Percentiles rank a stretch among this genome's conserved stretches.
These are phyloP conservation scores for Micronycteris hirsuta DNA, from an alignment of 2,113 vertebrate species.

Conservation along the genomic window DNA sequence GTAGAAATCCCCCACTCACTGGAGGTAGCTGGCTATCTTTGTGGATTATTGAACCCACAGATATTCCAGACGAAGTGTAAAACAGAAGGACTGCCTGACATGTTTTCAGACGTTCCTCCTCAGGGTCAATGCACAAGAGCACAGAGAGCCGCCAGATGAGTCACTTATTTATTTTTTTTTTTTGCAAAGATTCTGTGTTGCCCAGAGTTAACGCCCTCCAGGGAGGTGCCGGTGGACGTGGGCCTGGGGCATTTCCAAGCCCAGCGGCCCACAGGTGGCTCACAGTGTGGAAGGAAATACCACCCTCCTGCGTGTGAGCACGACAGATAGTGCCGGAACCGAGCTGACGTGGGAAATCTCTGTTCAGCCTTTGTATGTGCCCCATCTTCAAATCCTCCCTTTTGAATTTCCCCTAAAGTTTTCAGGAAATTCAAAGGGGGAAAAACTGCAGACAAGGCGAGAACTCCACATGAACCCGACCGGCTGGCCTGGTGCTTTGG, in stretches of 20 bases:
- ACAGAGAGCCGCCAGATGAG: background rate
- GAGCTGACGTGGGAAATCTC: background rate
- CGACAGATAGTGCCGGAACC: too few species aligned
- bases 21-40: background rate
- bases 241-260: background rate
- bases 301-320: too few species aligned
- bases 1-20: background rate
- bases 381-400: background rate
- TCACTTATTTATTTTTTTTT: background rate
- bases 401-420: background rate
- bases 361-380: background rate
- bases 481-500: background rate
- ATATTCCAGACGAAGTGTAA: background rate
- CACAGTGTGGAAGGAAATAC: background rate
- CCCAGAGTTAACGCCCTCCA: background rate
- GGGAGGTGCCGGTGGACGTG: background rate
- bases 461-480: background rate
- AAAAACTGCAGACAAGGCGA: background rate
- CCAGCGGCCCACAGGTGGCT: background rate
- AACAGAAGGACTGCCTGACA: background rate
- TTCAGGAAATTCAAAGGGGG: too few species aligned
- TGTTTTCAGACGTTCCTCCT: background rate
- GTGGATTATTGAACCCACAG: background rate
- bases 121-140: background rate
- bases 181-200: background rate